phyloP scores from a whole-genome alignment of 2,113 vertebrate species.

The Phocoena phocoena region DNA sequence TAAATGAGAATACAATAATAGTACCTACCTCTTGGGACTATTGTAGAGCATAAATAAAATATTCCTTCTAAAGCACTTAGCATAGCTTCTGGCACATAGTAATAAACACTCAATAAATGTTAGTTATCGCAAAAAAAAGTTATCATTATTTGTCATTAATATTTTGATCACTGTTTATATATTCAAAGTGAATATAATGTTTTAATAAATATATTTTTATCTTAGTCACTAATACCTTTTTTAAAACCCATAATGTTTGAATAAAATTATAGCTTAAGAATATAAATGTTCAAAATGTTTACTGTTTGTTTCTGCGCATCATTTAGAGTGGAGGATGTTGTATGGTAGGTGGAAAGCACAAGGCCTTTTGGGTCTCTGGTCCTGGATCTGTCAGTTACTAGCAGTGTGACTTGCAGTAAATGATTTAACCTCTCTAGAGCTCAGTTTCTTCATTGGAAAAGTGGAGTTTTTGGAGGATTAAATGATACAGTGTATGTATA shows the following conservation, averaged over 20 bases:
- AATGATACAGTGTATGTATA: background rate
- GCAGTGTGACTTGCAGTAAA: background rate
- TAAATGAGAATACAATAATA: background rate
- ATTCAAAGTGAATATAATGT: slow-evolving; percentile 10
- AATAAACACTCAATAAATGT: background rate
- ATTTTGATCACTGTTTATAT: background rate
- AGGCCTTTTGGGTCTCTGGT: background rate
- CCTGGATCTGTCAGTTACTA: background rate
- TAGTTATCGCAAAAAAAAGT: background rate
- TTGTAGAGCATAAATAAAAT: background rate
- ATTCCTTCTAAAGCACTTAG: background rate
- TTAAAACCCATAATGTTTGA: background rate
- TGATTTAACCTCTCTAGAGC: background rate
- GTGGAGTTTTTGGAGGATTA: background rate
- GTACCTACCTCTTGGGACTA: background rate
- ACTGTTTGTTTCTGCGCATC: background rate
- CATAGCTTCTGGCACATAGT: background rate
- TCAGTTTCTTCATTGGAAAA: background rate
- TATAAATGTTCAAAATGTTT: background rate
- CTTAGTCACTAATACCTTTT: background rate
- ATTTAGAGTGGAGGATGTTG: background rate
- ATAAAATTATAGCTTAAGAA: background rate
- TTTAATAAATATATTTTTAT: background rate
- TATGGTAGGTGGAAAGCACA: background rate
- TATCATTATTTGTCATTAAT: background rate